Evolutionary conservation across 2,888 invertebrate species (phyloP).

Genomic region (Hypomecis punctinalis): DNA sequence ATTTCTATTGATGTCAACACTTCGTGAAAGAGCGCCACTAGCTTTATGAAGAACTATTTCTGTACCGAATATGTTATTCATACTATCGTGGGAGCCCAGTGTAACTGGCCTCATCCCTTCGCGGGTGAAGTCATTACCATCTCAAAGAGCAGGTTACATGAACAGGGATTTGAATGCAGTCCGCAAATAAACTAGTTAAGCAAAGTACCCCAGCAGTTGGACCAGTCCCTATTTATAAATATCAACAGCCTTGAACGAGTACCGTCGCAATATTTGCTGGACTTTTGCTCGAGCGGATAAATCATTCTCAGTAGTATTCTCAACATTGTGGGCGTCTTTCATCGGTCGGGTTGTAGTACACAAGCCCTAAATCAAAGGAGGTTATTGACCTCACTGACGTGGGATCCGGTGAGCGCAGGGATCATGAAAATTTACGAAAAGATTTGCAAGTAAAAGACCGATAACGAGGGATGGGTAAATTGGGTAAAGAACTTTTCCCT

Average conservation of each 20-base stretch:
- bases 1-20: slow-evolving; percentile 11
- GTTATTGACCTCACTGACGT: slow-evolving; percentile 28
- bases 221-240: slow-evolving; percentile 35
- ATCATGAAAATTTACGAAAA: slow-evolving; percentile 33
- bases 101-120: not conserved
- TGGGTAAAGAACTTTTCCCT: slow-evolving; percentile 44
- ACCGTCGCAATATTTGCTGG: slow-evolving; percentile 28
- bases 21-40: not conserved
- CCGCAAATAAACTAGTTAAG: slow-evolving; percentile 32
- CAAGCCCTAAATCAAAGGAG: slow-evolving; percentile 27
- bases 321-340: slow-evolving; percentile 36
- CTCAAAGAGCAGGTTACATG: slow-evolving; percentile 22
- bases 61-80: slow-evolving; percentile 1
- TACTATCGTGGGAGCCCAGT: slow-evolving; percentile 1
- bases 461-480: slow-evolving; percentile 41
- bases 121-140: slow-evolving; percentile 24
- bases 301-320: slow-evolving; percentile 25
- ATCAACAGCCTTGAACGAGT: slow-evolving; percentile 35
- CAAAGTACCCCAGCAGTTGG: slow-evolving; percentile 19
- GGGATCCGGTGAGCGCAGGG: slow-evolving; percentile 4
- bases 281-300: slow-evolving; percentile 27
- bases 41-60: not conserved
- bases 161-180: slow-evolving; percentile 27
- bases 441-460: slow-evolving; percentile 39
- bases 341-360: slow-evolving; percentile 25